Base-by-base conservation (phyloP, 2,888 invertebrate genomes). In the Mylabris sibirica region DNA sequence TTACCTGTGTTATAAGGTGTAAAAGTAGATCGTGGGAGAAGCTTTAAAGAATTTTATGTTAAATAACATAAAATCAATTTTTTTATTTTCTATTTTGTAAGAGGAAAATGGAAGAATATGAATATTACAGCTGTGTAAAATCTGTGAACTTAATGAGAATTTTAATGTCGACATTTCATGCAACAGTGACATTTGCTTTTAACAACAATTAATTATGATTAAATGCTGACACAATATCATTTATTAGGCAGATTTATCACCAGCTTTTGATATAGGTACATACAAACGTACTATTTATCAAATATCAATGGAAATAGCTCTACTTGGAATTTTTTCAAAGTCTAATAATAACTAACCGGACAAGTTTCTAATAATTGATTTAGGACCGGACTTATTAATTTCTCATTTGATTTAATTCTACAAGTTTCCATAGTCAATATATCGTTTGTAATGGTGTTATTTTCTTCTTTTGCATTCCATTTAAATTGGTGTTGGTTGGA, bases 401-500 rank as follows among this genome's bases (percentile, higher is more conserved):
- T n/a, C n/a, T n/a, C n/a, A n/a, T n/a, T n/a, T 30, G 30, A 30
- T 30, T 30, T 30, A 30, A 30, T 30, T 30, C n/a, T n/a, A 44
- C 44, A 44, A 11, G 38, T 38, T 38, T 38, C n/a, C 17, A 49
- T 9, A 8, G 3, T 49, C 49, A 49, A 22, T 49, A 22, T 49
- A 49, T 49, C 8, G 49, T 20, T 2, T 49, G 20, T 49, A 20
- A 2, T 8, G 8, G 6, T 49, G 49, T 49, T 49, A 2, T 62
- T 35, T 64, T 59, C 17, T 68, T 41, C 60, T 65, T 69, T 76
- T 72, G 76, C 77, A 78, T 80, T 78, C 79, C 74, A 67, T 67
- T 70, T 61, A 66, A 69, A 64, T 70, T 63, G 70, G 53, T 67
- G 72, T 78, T 79, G 81, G 80, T 81, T 80, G 80, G 80, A 78